Evolutionary conservation across 2,888 invertebrate genomes (phyloP), one percentile per base, ranked within the genome.

Genomic region (Gisinianus flammeolus): DNA sequence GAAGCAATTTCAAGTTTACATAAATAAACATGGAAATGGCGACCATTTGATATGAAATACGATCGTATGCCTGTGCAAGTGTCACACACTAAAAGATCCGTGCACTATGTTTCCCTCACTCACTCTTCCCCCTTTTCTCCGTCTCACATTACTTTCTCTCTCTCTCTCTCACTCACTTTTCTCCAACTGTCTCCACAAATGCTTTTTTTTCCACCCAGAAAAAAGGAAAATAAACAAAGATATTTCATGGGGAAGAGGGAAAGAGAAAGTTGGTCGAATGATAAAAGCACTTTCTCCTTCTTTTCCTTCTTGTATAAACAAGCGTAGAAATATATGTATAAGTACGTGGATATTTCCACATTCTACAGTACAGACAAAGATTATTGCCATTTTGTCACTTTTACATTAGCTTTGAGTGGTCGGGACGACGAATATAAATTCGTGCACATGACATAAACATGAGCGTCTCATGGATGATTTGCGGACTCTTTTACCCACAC

Each of bases 371-470:
- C 54, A 54, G 54, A n/a, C 54, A n/a, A n/a, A n/a, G n/a, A n/a
- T 54, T 54, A 54, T 54, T 54, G 54, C 54, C n/a, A 54, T 54
- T 54, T 54, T 54, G 16, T n/a, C 19, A n/a, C 54, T 54, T 5
- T 19, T 54, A 54, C 54, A 54, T 54, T 54, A 54, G n/a, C 54
- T 16, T 54, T 54, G 54, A 54, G 54, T 54, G 54, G 54, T 54
- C 16, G 8, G 44, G 6, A 10, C 44, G 44, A 44, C 16, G 44
- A n/a, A n/a, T n/a, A n/a, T n/a, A 44, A 10, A 16, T 44, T 6
- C 16, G 44, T 44, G 44, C 16, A 16, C 8, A 44, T 6, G 44
- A 16, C 16, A 44, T 6, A 19, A n/a, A n/a, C 16, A 54, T 54
- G 54, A 16, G 16, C 19, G 19, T 3, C 8, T n/a, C 16, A 16